Percentiles rank a stretch among this genome's conserved stretches.
Conservation (phyloP, 2,113 vertebrate genomes). For the Platichthys flesus region DNA sequence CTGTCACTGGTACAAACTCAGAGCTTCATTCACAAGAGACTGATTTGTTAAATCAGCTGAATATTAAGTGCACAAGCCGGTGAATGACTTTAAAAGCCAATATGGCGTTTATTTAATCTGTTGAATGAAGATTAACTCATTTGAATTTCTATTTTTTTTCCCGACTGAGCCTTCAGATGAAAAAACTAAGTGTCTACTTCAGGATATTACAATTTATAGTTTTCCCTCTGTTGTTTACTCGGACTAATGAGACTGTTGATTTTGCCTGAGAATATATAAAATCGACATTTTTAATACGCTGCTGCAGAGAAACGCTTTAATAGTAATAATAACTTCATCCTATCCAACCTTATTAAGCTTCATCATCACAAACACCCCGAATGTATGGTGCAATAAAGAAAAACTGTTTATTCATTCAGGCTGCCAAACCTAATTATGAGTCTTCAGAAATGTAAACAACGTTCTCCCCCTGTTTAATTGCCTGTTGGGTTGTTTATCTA, state of each 20-base stretch:
- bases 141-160: neutral
- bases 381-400: neutral
- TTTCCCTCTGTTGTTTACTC: constrained; percentile 2
- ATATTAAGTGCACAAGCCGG: neutral
- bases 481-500: neutral
- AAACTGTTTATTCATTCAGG: constrained; percentile 12
- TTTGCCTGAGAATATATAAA: neutral
- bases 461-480: too few relatives aligned
- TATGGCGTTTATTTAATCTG: neutral
- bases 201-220: neutral
- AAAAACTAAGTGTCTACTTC: neutral
- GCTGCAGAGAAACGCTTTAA: neutral
- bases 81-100: constrained; percentile 5
- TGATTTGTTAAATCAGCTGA: too few relatives aligned
- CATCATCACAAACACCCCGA: neutral
- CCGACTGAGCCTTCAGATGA: neutral
- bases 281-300: constrained; percentile 5
- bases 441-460: too few relatives aligned
- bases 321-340: neutral
- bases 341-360: neutral
- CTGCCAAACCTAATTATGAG: neutral
- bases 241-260: constrained; percentile 7
- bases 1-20: too few relatives aligned
- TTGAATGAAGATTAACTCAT: neutral
- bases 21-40: too few relatives aligned